A percentile compares a stretch with the other conserved stretches of the same genome.
These are phyloP conservation scores for Aegotheles bennettii DNA, from an alignment of 2,113 vertebrate genomes.

Conservation along the genomic window DNA sequence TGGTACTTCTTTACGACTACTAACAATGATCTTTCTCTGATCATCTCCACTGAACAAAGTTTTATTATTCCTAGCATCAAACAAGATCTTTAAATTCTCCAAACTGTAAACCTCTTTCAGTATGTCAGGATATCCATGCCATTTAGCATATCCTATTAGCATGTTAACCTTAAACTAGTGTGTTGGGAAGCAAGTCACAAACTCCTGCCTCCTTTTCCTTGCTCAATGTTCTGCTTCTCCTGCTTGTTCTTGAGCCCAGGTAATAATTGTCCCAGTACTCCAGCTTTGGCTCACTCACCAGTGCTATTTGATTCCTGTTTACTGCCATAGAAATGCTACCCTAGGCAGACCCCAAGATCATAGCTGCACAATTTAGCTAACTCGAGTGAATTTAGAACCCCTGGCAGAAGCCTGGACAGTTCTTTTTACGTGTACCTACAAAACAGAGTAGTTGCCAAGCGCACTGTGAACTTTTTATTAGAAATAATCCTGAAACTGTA, in stretches of 20 bases:
- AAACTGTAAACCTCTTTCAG: not conserved
- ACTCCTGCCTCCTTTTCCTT: not conserved
- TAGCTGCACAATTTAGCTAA: rapidly evolving
- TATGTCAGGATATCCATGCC: not conserved
- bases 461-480: not conserved
- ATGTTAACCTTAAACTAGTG: not conserved
- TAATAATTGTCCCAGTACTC: not conserved
- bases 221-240: not conserved
- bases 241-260: not conserved
- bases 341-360: not conserved
- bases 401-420: not conserved
- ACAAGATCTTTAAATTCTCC: not conserved
- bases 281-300: not conserved
- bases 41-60: not conserved
- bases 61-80: not conserved
- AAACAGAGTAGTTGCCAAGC: not conserved
- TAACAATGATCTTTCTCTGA: not conserved
- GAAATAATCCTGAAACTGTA: not conserved
- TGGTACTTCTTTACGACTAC: not conserved
- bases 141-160: not conserved
- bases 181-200: not conserved
- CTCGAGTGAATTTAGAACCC: not conserved
- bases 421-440: not conserved
- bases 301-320: not conserved
- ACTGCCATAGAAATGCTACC: not conserved